Percentiles rank a stretch among this genome's conserved stretches.
These are phyloP conservation scores for Aspidoscelis tigris DNA, from an alignment of 2,113 vertebrate species.

Conservation along the genomic window DNA sequence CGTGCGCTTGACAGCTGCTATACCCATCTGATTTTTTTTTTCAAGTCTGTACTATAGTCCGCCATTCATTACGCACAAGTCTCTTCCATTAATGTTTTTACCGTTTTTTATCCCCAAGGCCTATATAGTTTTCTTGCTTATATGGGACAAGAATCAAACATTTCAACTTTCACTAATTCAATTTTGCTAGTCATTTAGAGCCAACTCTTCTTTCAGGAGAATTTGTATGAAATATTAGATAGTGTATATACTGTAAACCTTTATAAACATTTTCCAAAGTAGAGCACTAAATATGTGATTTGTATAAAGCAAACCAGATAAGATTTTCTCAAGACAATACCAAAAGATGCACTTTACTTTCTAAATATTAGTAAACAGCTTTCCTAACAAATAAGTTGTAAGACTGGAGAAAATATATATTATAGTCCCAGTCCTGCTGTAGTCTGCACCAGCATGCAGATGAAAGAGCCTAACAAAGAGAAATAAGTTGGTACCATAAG, in stretches of 20 bases:
- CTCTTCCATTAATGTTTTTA: neutral
- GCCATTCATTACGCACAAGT: too few relatives aligned
- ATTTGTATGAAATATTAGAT: too few relatives aligned
- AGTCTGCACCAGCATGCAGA: too few relatives aligned
- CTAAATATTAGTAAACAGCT: neutral
- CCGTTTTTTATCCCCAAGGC: neutral
- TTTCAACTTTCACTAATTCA: neutral
- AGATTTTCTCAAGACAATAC: neutral
- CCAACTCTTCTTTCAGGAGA: neutral
- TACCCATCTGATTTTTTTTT: too few relatives aligned
- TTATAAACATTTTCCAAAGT: neutral
- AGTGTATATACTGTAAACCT: neutral
- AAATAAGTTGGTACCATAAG: too few relatives aligned
- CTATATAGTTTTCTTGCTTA: neutral
- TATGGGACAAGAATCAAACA: slow-evolving; percentile 2
- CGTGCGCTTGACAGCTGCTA: too few relatives aligned
- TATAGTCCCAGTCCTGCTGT: too few relatives aligned
- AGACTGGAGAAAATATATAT: neutral
- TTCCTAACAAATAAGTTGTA: neutral
- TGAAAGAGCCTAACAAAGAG: too few relatives aligned
- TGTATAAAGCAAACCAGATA: neutral
- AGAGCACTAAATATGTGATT: neutral
- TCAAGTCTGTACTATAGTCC: too few relatives aligned
- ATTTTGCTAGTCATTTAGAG: slow-evolving; percentile 44
- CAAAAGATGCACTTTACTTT: neutral